Percentiles rank a stretch among this genome's conserved stretches.
phyloP scores from a whole-genome alignment of 64 coral and sea anemone genomes.

The Catalaphyllia jardinei region DNA sequence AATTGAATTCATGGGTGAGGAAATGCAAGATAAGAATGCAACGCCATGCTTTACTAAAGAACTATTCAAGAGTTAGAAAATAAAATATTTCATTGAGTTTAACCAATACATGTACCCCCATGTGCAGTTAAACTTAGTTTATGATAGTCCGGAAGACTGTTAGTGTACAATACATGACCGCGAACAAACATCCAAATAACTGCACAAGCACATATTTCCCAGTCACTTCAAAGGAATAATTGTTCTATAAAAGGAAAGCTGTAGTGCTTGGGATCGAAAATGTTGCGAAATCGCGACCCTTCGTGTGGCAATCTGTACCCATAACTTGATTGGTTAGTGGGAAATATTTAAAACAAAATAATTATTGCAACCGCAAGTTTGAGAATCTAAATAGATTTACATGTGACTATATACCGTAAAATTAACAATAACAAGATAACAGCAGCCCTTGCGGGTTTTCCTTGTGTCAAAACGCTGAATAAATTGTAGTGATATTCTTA shows the following conservation, averaged over 20 bases:
- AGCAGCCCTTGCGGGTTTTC: neutral
- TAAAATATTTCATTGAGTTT: too few species aligned
- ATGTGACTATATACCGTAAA: neutral
- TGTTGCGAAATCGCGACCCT: conserved; percentile 32
- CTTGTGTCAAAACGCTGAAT: neutral
- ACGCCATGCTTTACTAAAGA: too few species aligned
- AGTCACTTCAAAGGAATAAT: neutral
- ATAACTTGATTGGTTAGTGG: neutral
- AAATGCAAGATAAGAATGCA: too few species aligned
- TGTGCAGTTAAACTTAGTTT: too few species aligned
- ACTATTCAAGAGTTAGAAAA: too few species aligned
- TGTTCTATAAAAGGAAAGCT: neutral
- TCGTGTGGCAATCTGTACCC: neutral
- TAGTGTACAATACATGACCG: too few species aligned
- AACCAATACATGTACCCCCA: too few species aligned
- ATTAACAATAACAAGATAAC: neutral
- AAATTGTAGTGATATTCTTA: conserved; percentile 29
- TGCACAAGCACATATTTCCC: neutral
- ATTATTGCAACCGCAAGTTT: neutral
- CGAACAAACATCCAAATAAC: neutral
- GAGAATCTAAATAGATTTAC: neutral
- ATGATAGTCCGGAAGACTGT: too few species aligned
- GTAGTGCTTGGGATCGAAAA: neutral
- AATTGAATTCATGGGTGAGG: too few species aligned
- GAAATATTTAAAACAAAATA: neutral